phyloP scores from a whole-genome alignment of 2,797 vertebrate species.

The Lithobates sylvaticus region DNA sequence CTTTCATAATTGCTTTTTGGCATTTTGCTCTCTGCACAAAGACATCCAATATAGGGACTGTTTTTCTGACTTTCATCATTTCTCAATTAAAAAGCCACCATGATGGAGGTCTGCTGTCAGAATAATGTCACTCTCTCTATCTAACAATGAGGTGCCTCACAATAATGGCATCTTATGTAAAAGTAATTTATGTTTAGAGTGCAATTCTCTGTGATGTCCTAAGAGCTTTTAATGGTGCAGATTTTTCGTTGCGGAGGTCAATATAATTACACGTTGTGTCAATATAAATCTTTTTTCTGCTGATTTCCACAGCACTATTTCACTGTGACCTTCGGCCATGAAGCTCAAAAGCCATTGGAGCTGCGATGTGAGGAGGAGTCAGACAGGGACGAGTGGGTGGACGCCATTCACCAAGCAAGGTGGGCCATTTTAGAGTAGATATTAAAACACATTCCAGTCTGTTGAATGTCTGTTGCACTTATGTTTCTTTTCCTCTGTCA shows the following conservation, averaged over 20 bases:
- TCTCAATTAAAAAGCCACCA: neutral
- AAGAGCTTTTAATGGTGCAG: neutral
- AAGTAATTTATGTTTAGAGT: neutral
- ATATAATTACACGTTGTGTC: neutral
- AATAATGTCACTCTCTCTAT: too few relatives aligned
- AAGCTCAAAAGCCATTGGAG: slow-evolving; percentile 95
- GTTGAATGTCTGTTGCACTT: too few relatives aligned
- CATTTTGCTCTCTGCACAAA: neutral
- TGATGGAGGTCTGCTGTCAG: neutral
- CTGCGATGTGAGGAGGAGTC: slow-evolving; percentile 92
- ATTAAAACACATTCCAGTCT: neutral
- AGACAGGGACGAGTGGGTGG: slow-evolving; percentile 95
- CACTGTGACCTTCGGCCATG: slow-evolving; percentile 93
- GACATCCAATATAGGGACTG: neutral
- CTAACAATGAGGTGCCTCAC: neutral
- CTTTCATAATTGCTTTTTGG: neutral
- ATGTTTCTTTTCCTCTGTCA: too few relatives aligned
- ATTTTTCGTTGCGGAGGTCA: neutral
- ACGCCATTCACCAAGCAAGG: slow-evolving; percentile 97
- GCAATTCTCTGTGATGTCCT: neutral
- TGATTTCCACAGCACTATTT: slow-evolving; percentile 87
- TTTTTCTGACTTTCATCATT: neutral
- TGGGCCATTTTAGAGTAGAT: slow-evolving; percentile 66
- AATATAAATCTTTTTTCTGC: neutral
- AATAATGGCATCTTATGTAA: neutral